phyloP scores from a whole-genome alignment of 2,888 invertebrate genomes.

The Lasioglossum lativentre region DNA sequence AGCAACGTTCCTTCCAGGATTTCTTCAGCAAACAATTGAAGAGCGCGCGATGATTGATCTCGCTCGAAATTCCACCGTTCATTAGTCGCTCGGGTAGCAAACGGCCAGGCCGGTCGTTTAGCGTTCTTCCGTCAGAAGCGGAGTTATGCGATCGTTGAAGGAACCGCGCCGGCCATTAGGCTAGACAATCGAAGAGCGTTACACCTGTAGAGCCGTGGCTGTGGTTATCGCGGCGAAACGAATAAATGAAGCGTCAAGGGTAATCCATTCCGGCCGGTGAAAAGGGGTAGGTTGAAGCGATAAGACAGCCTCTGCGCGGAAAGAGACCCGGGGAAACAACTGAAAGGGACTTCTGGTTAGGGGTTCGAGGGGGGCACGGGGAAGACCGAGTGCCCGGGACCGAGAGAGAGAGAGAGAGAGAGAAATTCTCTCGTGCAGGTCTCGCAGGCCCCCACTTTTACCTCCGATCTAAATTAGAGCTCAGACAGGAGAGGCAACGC shows the following conservation, averaged over 20 bases:
- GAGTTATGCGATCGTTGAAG: constrained; percentile 31
- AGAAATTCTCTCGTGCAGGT: constrained; percentile 4
- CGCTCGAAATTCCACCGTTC: constrained; percentile 16
- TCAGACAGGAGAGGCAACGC: constrained; percentile 49
- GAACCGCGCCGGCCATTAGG: constrained; percentile 32
- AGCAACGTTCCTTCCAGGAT: background rate
- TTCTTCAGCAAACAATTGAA: background rate
- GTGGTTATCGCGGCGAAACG: constrained; percentile 45
- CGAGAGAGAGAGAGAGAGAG: background rate
- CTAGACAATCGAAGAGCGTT: constrained; percentile 48
- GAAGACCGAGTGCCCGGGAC: constrained; percentile 48
- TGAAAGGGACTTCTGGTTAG: constrained; percentile 2
- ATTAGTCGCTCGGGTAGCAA: constrained; percentile 17
- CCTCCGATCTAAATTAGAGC: constrained; percentile 70
- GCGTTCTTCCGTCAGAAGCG: constrained; percentile 17
- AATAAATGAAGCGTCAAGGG: constrained; percentile 56
- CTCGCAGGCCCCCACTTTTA: constrained; percentile 27
- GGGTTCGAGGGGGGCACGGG: background rate
- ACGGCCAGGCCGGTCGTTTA: constrained; percentile 17
- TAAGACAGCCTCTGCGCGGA: constrained; percentile 16
- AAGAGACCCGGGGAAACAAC: constrained; percentile 22
- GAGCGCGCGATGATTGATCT: constrained; percentile 9
- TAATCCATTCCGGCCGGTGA: constrained; percentile 58
- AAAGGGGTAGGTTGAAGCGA: constrained; percentile 25
- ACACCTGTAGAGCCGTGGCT: constrained; percentile 49